phyloP scores from a whole-genome alignment of 35 echinoderm and acorn worm species.

The Ptychodera flava region DNA sequence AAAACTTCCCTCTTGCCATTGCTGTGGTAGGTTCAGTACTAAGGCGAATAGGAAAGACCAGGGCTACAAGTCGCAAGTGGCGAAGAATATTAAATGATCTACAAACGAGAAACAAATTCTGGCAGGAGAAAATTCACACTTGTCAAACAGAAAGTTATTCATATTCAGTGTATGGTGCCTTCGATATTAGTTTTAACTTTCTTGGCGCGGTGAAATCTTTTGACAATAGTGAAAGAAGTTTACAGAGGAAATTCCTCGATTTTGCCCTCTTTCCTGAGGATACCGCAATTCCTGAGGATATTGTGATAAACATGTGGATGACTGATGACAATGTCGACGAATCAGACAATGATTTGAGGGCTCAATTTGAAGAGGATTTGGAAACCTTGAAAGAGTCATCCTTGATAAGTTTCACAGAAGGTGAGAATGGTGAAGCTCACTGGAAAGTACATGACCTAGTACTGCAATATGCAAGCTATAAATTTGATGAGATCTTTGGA shows the following conservation, averaged over 20 bases:
- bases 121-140: not conserved
- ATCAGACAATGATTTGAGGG: not conserved
- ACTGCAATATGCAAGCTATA: not conserved
- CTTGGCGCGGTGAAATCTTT: not conserved
- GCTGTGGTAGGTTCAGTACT: not conserved
- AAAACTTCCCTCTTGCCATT: not conserved
- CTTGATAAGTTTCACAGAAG: not conserved
- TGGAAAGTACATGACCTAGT: not conserved
- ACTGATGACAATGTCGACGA: not conserved
- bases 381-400: not conserved
- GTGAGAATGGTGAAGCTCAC: not conserved
- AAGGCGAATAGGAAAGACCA: not conserved
- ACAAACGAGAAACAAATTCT: not conserved
- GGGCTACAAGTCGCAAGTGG: not conserved
- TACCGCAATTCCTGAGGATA: not conserved
- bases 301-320: not conserved
- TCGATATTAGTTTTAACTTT: not conserved
- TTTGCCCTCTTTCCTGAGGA: not conserved
- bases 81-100: not conserved
- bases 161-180: not conserved
- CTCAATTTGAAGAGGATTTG: not conserved
- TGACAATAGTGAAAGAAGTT: not conserved
- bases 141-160: constrained; percentile 1
- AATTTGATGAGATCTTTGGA: not conserved
- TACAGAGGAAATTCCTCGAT: not conserved